These are phyloP conservation scores for Epirrhoe alternata DNA, from an alignment of 2,888 invertebrate species.

Conservation along the genomic window DNA sequence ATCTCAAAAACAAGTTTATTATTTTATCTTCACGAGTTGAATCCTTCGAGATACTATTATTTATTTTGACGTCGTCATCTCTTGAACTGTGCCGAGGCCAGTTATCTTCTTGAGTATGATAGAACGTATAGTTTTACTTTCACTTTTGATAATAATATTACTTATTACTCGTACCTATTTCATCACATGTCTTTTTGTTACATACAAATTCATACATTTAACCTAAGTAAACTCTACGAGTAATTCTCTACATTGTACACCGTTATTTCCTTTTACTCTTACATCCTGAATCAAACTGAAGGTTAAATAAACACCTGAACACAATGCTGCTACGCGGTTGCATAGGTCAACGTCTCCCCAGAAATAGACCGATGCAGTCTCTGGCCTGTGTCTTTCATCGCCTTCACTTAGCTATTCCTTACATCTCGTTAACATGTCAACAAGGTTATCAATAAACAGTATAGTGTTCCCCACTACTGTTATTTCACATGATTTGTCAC, in stretches of 20 bases:
- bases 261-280: background rate
- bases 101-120: slow-evolving; percentile 17
- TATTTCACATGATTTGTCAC: slow-evolving; percentile 55
- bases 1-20: slow-evolving; percentile 23
- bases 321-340: slow-evolving; percentile 27
- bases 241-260: background rate
- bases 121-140: background rate
- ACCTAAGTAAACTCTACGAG: background rate
- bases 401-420: slow-evolving; percentile 71
- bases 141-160: background rate
- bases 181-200: too few species aligned
- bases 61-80: slow-evolving; percentile 18
- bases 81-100: slow-evolving; percentile 8
- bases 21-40: slow-evolving; percentile 22
- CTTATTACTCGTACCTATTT: too few species aligned
- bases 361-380: slow-evolving; percentile 72
- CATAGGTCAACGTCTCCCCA: slow-evolving; percentile 77
- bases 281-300: slow-evolving; percentile 9
- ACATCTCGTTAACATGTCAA: slow-evolving; percentile 79
- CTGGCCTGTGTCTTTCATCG: slow-evolving; percentile 77
- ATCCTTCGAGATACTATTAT: slow-evolving; percentile 24
- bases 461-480: slow-evolving; percentile 60
- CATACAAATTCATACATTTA: too few species aligned
- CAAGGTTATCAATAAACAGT: slow-evolving; percentile 74
- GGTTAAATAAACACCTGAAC: slow-evolving; percentile 32